A percentile compares a stretch with the other conserved stretches of the same genome.
Evolutionary conservation across 2,888 invertebrate species (phyloP).

Genomic region (Automeris io): DNA sequence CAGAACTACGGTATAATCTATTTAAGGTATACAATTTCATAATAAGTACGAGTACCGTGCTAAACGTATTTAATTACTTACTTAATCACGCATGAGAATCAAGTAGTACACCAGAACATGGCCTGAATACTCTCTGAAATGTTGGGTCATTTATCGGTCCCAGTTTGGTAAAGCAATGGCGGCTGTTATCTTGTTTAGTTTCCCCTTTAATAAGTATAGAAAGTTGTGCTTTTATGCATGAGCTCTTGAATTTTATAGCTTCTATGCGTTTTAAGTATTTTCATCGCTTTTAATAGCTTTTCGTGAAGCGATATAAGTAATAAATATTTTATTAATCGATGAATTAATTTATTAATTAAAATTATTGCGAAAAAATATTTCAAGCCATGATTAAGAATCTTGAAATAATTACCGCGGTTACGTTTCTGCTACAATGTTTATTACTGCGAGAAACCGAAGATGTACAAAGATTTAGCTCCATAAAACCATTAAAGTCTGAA

Average conservation of each 20-base stretch:
- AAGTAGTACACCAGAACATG: slow-evolving; percentile 4
- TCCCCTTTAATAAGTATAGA: slow-evolving; percentile 20
- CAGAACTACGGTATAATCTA: too few relatives aligned
- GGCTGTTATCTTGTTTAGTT: slow-evolving; percentile 21
- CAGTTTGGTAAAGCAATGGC: slow-evolving; percentile 27
- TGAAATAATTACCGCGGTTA: background rate
- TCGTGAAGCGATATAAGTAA: too few relatives aligned
- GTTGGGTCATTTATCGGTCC: slow-evolving; percentile 29
- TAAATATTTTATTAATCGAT: too few relatives aligned
- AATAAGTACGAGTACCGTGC: too few relatives aligned
- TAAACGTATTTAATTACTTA: too few relatives aligned
- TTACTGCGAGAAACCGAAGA: background rate
- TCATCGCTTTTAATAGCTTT: background rate
- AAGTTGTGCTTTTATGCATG: slow-evolving; percentile 14
- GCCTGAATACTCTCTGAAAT: slow-evolving; percentile 1
- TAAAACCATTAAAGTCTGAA: background rate
- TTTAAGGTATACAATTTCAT: too few relatives aligned
- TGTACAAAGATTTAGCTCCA: background rate
- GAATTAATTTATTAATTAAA: too few relatives aligned
- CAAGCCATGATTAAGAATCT: too few relatives aligned
- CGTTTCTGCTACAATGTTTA: background rate
- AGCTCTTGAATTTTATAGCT: slow-evolving; percentile 10
- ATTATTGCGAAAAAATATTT: too few relatives aligned
- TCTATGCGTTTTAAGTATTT: background rate
- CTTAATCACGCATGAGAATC: slow-evolving; percentile 4